Base-by-base conservation (phyloP, 2,888 invertebrate species). In the Phyllotreta striolata region DNA sequence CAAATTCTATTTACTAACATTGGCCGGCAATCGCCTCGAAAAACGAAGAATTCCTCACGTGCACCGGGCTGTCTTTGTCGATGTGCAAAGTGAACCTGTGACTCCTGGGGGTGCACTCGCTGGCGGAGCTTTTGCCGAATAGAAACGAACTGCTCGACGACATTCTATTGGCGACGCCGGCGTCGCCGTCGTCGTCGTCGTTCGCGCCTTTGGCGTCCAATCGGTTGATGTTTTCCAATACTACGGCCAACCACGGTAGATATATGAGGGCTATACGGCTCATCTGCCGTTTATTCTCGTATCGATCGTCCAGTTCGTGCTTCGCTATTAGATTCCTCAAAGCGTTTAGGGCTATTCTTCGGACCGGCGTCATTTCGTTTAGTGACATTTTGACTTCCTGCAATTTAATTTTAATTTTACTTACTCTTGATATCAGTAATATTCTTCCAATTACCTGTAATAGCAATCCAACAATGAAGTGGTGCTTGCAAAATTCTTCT, bases 221-320 rank as follows among this genome's bases (percentile, higher is more conserved):
- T 40, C 96, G 87, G 76, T 91, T 89, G 60, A 95, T 85, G 83
- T 95, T 95, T 72, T 97, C 97, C 78, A 94, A 83, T 0, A 95
- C 91, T 59, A 97, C 88, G 3, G 91, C 89, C 67, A 98, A 84
- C 89, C 96, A 92, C 0, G 98, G 98, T 59, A 95, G 88, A 80
- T 98, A 98, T 35, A 98, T 85, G 44, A 92, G 86, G 0, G 95
- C 93, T 57, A 98, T 93, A 55, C 97, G 85, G 5, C 91, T 89
- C 76, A 92, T 85, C 77, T 93, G 92, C 4, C 91, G 90, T 78
- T 62, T 62, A 35, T 68, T 64, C 43, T 64, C 56, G 40, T 73
- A 79, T 64, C 98, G 86, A 79, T 95, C 93, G 80, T 98, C 98
- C 76, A 95, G 86, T 76, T 96, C 93, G 80, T 98, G 98, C 79